Percentiles rank a stretch among this genome's conserved stretches.
Conservation (phyloP, 2,888 invertebrate species). For the Linnaemya vulpina region DNA sequence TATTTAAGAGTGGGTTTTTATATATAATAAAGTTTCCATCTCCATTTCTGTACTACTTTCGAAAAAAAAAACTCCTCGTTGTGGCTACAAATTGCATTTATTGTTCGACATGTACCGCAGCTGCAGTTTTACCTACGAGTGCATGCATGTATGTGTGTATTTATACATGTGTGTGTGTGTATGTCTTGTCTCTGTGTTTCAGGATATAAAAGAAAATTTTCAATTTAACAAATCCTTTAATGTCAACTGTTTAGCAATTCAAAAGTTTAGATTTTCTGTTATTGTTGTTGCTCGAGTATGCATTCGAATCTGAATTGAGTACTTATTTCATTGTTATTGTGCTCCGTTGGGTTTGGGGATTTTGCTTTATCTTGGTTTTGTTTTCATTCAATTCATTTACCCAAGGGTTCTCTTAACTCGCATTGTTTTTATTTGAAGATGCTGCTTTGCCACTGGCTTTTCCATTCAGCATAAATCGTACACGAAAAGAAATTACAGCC, state of each 20-base stretch:
- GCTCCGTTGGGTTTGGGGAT: conserved; percentile 1
- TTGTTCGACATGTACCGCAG: conserved; percentile 31
- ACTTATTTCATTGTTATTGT: conserved; percentile 5
- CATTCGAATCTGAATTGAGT: conserved; percentile 26
- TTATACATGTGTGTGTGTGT: neutral
- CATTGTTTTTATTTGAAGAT: conserved; percentile 5
- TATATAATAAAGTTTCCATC: neutral
- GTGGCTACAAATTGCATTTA: neutral
- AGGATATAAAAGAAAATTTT: conserved; percentile 44
- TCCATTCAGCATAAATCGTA: neutral
- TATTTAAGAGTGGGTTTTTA: neutral
- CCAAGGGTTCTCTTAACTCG: conserved; percentile 25
- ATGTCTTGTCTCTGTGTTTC: neutral
- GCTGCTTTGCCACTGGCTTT: neutral
- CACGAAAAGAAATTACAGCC: neutral
- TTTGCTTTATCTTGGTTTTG: neutral
- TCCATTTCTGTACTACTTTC: neutral
- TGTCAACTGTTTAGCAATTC: conserved; percentile 56
- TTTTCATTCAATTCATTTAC: conserved; percentile 43
- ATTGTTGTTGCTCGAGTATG: neutral
- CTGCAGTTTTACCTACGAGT: conserved; percentile 13
- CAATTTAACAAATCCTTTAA: conserved; percentile 67
- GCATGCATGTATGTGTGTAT: neutral
- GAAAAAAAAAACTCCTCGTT: neutral
- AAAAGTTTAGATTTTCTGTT: conserved; percentile 16